Percentiles rank a stretch among this genome's conserved stretches.
phyloP scores from a whole-genome alignment of 2,797 vertebrate genomes.

The Acanthurus tractus region DNA sequence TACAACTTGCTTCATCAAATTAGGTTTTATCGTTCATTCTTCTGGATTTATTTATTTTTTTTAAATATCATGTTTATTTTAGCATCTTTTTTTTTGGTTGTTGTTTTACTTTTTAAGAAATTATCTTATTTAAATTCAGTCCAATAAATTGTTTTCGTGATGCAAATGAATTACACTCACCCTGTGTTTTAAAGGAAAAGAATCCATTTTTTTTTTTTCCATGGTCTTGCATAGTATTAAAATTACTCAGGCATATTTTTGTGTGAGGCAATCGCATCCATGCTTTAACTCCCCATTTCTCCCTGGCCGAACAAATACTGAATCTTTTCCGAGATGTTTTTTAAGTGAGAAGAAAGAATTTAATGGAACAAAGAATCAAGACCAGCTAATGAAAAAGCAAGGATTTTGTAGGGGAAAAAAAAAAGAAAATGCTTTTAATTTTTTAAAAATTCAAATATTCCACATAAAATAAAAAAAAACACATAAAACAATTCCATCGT shows the following conservation, averaged over 20 bases:
- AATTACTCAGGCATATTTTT: slow-evolving; percentile 46
- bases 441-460: slow-evolving; percentile 5
- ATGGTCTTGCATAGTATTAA: slow-evolving; percentile 27
- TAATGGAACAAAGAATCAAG: not conserved
- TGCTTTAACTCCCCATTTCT: slow-evolving; percentile 45
- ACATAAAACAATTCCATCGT: not conserved
- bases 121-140: slow-evolving; percentile 77
- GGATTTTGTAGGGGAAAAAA: not conserved
- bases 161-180: slow-evolving; percentile 58
- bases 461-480: too few species aligned
- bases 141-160: slow-evolving; percentile 78
- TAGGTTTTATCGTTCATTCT: slow-evolving; percentile 52
- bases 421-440: not conserved
- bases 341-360: slow-evolving; percentile 10
- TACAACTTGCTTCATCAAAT: slow-evolving; percentile 49
- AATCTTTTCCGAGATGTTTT: slow-evolving; percentile 34
- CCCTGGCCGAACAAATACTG: slow-evolving; percentile 10
- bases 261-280: slow-evolving; percentile 41
- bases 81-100: slow-evolving; percentile 60
- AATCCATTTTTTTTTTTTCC: slow-evolving; percentile 5
- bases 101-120: slow-evolving; percentile 53
- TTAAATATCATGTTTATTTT: slow-evolving; percentile 72
- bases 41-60: slow-evolving; percentile 84
- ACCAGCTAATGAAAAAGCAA: slow-evolving; percentile 14
- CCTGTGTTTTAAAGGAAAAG: slow-evolving; percentile 48